Percentiles rank a stretch among this genome's conserved stretches.
These are phyloP conservation scores for Lochmaea crataegi DNA, from an alignment of 2,888 invertebrate genomes.

Conservation along the genomic window DNA sequence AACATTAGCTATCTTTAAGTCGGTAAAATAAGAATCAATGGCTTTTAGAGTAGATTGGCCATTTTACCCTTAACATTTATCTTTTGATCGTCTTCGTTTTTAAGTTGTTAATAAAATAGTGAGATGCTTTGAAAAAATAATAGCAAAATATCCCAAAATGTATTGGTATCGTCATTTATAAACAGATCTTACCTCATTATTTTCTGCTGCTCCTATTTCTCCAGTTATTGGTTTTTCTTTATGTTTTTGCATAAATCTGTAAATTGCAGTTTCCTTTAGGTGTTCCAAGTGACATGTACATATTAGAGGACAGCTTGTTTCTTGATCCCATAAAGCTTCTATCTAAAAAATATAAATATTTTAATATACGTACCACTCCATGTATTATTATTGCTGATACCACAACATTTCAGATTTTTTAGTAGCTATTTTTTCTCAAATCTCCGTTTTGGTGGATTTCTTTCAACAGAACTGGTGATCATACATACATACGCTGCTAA, in stretches of 20 bases:
- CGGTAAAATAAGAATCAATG: too few relatives aligned
- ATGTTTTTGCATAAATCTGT: conserved; percentile 66
- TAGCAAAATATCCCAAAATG: conserved; percentile 3
- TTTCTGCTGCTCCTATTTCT: conserved; percentile 55
- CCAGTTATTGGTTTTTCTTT: conserved; percentile 52
- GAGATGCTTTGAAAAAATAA: neutral
- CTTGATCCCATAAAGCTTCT: conserved; percentile 58
- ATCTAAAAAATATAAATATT: conserved; percentile 45
- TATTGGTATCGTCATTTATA: neutral
- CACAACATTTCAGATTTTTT: too few relatives aligned
- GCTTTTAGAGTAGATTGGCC: too few relatives aligned
- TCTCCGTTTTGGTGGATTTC: too few relatives aligned
- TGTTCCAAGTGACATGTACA: conserved; percentile 70
- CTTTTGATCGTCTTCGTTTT: too few relatives aligned
- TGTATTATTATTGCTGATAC: too few relatives aligned
- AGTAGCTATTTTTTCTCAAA: too few relatives aligned
- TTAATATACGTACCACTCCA: conserved; percentile 2
- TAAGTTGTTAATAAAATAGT: too few relatives aligned
- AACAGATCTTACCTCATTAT: conserved; percentile 59
- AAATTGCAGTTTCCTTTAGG: conserved; percentile 69
- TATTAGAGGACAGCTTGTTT: conserved; percentile 65
- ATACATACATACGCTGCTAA: too few relatives aligned
- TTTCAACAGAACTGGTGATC: too few relatives aligned
- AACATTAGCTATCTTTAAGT: too few relatives aligned
- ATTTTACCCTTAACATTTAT: too few relatives aligned